These are phyloP conservation scores for Procavia capensis DNA, from an alignment of 2,113 vertebrate genomes.

Conservation along the genomic window DNA sequence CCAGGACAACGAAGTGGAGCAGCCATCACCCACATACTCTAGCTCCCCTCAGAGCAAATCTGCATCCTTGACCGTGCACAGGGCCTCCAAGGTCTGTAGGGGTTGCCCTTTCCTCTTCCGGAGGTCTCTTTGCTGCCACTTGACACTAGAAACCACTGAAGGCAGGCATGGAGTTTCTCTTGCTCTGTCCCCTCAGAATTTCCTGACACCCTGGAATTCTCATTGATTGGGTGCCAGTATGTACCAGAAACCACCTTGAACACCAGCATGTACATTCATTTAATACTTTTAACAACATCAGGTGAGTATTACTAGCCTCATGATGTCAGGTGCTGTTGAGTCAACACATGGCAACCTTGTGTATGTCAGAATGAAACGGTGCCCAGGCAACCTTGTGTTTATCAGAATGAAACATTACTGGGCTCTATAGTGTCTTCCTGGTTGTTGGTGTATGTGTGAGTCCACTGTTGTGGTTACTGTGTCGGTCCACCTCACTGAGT, in stretches of 20 bases:
- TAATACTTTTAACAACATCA: background rate
- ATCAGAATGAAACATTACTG: background rate
- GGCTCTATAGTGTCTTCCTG: background rate
- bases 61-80: accelerated
- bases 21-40: accelerated
- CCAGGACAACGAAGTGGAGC: background rate
- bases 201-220: background rate
- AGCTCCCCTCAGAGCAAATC: background rate
- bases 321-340: background rate
- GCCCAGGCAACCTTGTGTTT: background rate
- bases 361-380: background rate
- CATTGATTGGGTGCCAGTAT: too few species aligned
- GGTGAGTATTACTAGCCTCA: background rate
- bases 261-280: background rate
- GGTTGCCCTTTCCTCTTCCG: background rate
- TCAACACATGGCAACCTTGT: background rate
- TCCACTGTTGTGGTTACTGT: background rate
- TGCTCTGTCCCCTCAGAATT: background rate
- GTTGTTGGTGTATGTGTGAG: background rate
- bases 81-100: background rate
- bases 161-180: background rate
- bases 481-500: background rate
- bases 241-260: background rate
- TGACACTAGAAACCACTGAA: background rate
- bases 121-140: background rate